phyloP scores from a whole-genome alignment of 2,797 vertebrate species.

The Siniperca undulata region DNA sequence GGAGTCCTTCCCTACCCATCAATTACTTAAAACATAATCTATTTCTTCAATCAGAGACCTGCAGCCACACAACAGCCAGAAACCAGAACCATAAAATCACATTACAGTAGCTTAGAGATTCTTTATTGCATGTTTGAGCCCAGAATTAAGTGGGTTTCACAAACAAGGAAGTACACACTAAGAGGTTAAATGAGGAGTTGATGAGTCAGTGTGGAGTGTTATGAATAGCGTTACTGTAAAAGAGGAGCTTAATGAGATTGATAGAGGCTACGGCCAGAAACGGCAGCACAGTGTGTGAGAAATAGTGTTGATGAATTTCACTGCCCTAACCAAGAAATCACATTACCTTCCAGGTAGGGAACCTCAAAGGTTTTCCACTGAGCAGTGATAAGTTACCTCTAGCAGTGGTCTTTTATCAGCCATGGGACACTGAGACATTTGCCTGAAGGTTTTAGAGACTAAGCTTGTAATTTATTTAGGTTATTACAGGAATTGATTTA shows the following conservation, averaged over 20 bases:
- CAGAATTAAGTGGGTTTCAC: slow-evolving; percentile 49
- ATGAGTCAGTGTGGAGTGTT: slow-evolving; percentile 44
- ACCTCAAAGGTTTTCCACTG: slow-evolving; percentile 37
- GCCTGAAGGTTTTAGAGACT: slow-evolving; percentile 23
- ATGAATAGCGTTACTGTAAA: slow-evolving; percentile 61
- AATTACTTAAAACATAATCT: slow-evolving; percentile 34
- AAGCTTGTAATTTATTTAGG: slow-evolving; percentile 9
- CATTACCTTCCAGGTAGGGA: slow-evolving; percentile 65
- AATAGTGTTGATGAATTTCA: slow-evolving; percentile 55
- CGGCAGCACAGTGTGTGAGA: slow-evolving; percentile 61
- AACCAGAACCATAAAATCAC: slow-evolving; percentile 43
- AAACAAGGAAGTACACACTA: slow-evolving; percentile 47
- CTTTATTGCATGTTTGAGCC: slow-evolving; percentile 40
- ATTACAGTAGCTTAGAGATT: slow-evolving; percentile 36
- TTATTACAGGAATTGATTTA: slow-evolving; percentile 37
- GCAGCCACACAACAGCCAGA: slow-evolving; percentile 22
- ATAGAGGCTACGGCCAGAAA: slow-evolving; percentile 63
- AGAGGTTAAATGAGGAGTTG: slow-evolving; percentile 67
- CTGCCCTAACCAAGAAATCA: slow-evolving; percentile 56
- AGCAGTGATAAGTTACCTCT: slow-evolving; percentile 31
- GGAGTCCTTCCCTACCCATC: slow-evolving; percentile 19
- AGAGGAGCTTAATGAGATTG: slow-evolving; percentile 70
- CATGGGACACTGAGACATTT: slow-evolving; percentile 21
- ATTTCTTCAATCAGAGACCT: slow-evolving; percentile 35
- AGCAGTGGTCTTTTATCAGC: slow-evolving; percentile 4